phyloP scores from a whole-genome alignment of 2,888 invertebrate species.

The Amiota mariae region DNA sequence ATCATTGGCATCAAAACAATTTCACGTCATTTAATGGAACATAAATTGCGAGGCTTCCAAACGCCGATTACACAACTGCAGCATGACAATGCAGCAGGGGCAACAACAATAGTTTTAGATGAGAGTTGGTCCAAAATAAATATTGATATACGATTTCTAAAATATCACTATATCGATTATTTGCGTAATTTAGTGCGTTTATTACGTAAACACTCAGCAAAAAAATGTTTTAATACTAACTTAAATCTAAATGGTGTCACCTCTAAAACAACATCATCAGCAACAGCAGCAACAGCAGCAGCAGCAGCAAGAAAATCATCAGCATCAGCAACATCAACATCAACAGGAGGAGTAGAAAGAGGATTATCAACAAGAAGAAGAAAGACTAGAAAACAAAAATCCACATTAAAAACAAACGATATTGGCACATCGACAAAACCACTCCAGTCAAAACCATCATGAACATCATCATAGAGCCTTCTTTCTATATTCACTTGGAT shows the following conservation, averaged over 20 bases:
- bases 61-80: constrained; percentile 46
- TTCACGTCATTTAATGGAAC: constrained; percentile 55
- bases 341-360: background rate
- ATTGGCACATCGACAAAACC: background rate
- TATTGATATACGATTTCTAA: constrained; percentile 59
- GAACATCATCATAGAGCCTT: too few species aligned
- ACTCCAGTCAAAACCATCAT: too few species aligned
- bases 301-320: background rate
- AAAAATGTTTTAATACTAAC: constrained; percentile 23
- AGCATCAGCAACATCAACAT: background rate
- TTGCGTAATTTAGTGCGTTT: constrained; percentile 52
- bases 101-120: constrained; percentile 37
- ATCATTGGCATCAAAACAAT: constrained; percentile 44
- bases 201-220: constrained; percentile 45
- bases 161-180: constrained; percentile 55
- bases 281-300: background rate
- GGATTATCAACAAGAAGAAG: background rate
- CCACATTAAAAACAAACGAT: constrained; percentile 1
- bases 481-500: too few species aligned
- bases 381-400: constrained; percentile 1
- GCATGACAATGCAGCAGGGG: constrained; percentile 18
- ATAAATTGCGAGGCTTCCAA: constrained; percentile 50
- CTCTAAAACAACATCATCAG: too few species aligned
- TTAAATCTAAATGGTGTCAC: too few species aligned
- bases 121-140: background rate